phyloP scores from a whole-genome alignment of 2,113 vertebrate genomes.

The Atractosteus spatula region DNA sequence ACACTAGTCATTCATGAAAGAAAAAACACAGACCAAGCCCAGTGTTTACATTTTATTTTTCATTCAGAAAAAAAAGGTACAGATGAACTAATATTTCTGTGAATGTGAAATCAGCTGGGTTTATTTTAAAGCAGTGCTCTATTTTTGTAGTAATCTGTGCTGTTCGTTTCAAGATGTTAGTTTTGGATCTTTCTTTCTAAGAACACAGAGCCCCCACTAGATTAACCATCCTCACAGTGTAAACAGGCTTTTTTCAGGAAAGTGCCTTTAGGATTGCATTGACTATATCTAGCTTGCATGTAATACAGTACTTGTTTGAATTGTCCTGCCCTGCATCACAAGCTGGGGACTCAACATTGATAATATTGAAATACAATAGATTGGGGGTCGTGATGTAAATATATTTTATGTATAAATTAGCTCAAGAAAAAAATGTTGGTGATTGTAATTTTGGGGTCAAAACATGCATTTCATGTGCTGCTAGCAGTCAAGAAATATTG shows the following conservation, averaged over 20 bases:
- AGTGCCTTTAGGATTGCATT: constrained; percentile 45
- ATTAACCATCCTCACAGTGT: constrained; percentile 66
- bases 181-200: constrained; percentile 65
- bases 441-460: too few species aligned
- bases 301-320: background rate
- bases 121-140: constrained; percentile 72
- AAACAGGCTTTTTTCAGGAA: constrained; percentile 59
- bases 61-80: constrained; percentile 45
- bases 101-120: constrained; percentile 75
- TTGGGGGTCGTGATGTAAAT: too few species aligned
- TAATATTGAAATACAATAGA: too few species aligned
- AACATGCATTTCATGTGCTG: too few species aligned
- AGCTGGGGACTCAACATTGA: background rate
- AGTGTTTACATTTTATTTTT: constrained; percentile 68
- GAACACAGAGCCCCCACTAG: constrained; percentile 52
- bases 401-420: too few species aligned
- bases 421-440: too few species aligned
- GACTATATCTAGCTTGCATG: constrained; percentile 34
- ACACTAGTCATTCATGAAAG: constrained; percentile 54
- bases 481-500: too few species aligned
- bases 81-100: constrained; percentile 72
- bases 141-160: constrained; percentile 77
- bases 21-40: constrained; percentile 50
- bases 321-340: background rate
- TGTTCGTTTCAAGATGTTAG: constrained; percentile 73